Evolutionary conservation across 2,888 invertebrate genomes (phyloP).

Genomic region (Mantis religiosa): DNA sequence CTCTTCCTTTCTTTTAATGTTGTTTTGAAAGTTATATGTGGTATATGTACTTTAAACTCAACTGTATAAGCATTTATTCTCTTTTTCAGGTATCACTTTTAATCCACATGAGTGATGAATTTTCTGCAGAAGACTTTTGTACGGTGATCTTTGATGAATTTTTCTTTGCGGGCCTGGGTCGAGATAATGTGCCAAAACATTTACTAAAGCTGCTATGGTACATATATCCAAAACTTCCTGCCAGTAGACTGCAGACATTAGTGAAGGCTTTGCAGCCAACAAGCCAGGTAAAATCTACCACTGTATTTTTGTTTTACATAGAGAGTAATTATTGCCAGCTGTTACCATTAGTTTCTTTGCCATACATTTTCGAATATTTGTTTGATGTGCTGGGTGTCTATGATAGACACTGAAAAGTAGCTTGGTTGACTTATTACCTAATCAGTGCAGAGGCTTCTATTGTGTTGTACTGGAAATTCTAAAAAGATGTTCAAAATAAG

Average conservation of each 20-base stretch:
- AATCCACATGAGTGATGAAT: slow-evolving; percentile 87
- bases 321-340: neutral
- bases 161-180: slow-evolving; percentile 81
- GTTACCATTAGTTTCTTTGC: too few relatives aligned
- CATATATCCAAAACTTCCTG: slow-evolving; percentile 79
- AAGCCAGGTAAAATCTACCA: slow-evolving; percentile 42
- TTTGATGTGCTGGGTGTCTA: too few relatives aligned
- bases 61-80: neutral
- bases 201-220: slow-evolving; percentile 87
- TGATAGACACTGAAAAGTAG: too few relatives aligned
- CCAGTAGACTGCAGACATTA: slow-evolving; percentile 70
- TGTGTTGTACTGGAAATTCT: too few relatives aligned
- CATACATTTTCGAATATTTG: too few relatives aligned
- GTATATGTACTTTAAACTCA: too few relatives aligned
- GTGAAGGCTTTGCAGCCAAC: slow-evolving; percentile 71
- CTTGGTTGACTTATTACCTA: too few relatives aligned
- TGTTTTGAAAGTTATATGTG: too few relatives aligned
- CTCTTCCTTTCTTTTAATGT: too few relatives aligned
- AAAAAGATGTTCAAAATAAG: too few relatives aligned
- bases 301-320: neutral
- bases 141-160: slow-evolving; percentile 94
- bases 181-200: slow-evolving; percentile 90
- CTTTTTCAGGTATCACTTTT: slow-evolving; percentile 61
- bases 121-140: slow-evolving; percentile 89
- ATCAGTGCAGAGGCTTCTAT: too few relatives aligned